Evolutionary conservation across 1,140 invertebrate species (phyloP).

Genomic region (Phocides pigmalion): DNA sequence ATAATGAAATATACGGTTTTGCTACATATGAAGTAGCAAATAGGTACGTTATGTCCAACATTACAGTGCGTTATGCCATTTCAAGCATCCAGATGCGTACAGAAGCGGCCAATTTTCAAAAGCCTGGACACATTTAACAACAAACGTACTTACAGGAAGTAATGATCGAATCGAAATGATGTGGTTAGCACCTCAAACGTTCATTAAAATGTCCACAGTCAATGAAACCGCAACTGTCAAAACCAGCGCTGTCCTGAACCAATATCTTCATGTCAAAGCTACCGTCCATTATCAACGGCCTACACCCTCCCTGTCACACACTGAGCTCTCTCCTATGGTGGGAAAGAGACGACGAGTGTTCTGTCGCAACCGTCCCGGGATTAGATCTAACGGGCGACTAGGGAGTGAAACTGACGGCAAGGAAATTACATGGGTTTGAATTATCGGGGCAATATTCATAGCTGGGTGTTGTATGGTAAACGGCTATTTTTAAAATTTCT

Average conservation of each 20-base stretch:
- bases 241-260: conserved; percentile 21
- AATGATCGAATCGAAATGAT: conserved; percentile 11
- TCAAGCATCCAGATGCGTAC: no score
- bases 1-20: no score
- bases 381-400: conserved; percentile 30
- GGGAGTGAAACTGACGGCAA: conserved; percentile 48
- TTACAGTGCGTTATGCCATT: no score
- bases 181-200: conserved; percentile 18
- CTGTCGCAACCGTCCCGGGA: conserved; percentile 19
- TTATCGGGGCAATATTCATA: conserved; percentile 48
- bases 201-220: conserved; percentile 31
- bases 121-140: neutral
- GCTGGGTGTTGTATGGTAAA: conserved; percentile 40
- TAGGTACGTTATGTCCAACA: no score
- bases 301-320: neutral
- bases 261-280: conserved; percentile 30
- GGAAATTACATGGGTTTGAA: conserved; percentile 50
- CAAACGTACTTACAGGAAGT: neutral
- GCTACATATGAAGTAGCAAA: no score
- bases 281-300: conserved; percentile 18
- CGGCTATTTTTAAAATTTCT: conserved; percentile 37
- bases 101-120: neutral
- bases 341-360: conserved; percentile 2
- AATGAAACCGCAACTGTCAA: conserved; percentile 31
- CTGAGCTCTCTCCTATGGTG: neutral